Percentiles rank a stretch among this genome's conserved stretches.
Evolutionary conservation across 2,797 vertebrate genomes (phyloP).

Genomic region (Hylomyscus alleni): DNA sequence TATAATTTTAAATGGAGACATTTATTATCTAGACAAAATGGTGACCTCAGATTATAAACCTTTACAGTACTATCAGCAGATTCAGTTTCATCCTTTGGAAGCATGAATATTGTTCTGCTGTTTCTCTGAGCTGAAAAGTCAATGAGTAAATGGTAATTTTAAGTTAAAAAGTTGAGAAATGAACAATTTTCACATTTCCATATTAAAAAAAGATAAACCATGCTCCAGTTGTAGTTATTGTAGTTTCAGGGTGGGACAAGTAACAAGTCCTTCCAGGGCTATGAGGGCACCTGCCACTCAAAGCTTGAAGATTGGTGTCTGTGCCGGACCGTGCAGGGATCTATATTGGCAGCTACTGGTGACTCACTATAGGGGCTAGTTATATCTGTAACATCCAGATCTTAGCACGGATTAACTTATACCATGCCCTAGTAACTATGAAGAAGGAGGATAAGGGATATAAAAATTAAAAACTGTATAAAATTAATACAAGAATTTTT

Average conservation of each 20-base stretch:
- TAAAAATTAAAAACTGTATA: slow-evolving; percentile 17
- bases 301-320: not conserved
- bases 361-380: not conserved
- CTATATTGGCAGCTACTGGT: slow-evolving; percentile 16
- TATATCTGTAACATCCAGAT: not conserved
- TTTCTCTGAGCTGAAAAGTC: slow-evolving; percentile 38
- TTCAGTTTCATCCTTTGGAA: slow-evolving; percentile 7
- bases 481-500: slow-evolving; percentile 40
- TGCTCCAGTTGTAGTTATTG: not conserved
- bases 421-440: not conserved
- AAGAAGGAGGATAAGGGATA: slow-evolving; percentile 59
- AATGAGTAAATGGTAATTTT: slow-evolving; percentile 30
- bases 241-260: slow-evolving; percentile 2
- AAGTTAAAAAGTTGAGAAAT: slow-evolving; percentile 49
- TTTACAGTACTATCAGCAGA: not conserved
- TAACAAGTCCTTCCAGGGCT: not conserved
- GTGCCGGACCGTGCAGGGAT: not conserved
- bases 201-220: slow-evolving; percentile 42
- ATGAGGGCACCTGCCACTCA: not conserved
- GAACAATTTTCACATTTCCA: slow-evolving; percentile 26
- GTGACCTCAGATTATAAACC: slow-evolving; percentile 59
- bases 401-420: slow-evolving; percentile 14
- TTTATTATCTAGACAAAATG: slow-evolving; percentile 65
- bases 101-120: slow-evolving; percentile 32
- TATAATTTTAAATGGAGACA: slow-evolving; percentile 72